These are phyloP conservation scores for Dichetophora obliterata DNA, from an alignment of 2,888 invertebrate genomes.

Conservation along the genomic window DNA sequence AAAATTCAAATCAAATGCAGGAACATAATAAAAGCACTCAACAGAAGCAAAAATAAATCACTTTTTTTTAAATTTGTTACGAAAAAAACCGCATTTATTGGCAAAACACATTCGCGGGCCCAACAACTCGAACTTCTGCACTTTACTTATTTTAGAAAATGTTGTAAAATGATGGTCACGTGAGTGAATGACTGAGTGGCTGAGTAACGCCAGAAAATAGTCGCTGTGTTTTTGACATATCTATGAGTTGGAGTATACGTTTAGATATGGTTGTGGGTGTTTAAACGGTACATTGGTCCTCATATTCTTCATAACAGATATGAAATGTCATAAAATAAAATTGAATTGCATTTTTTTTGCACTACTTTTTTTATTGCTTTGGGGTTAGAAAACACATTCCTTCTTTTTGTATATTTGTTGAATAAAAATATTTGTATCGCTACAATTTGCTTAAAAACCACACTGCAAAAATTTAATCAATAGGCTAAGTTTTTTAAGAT, in stretches of 20 bases:
- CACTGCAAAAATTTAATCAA: not conserved
- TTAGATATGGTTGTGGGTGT: slow-evolving; percentile 5
- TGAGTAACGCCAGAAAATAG: slow-evolving; percentile 5
- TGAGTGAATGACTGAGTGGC: slow-evolving; percentile 16
- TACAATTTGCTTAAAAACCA: slow-evolving; percentile 17
- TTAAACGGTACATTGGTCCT: slow-evolving; percentile 37
- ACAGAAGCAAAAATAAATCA: slow-evolving; percentile 1
- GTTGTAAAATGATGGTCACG: slow-evolving; percentile 3
- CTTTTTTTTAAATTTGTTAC: slow-evolving; percentile 23
- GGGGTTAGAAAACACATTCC: not conserved
- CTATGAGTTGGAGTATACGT: not conserved
- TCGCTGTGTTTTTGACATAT: not conserved
- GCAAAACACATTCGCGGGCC: not conserved
- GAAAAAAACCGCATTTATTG: slow-evolving; percentile 5
- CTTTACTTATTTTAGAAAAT: too few relatives aligned
- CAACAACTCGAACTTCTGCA: too few relatives aligned
- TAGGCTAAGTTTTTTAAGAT: too few relatives aligned
- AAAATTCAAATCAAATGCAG: not conserved
- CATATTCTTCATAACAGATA: slow-evolving; percentile 29
- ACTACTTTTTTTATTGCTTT: not conserved
- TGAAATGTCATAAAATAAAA: slow-evolving; percentile 38
- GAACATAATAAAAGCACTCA: not conserved
- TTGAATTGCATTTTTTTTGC: slow-evolving; percentile 27
- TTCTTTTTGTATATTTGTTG: not conserved
- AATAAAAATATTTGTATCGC: slow-evolving; percentile 33